Evolutionary conservation across 2,888 invertebrate species (phyloP).

Genomic region (Myopa testacea): DNA sequence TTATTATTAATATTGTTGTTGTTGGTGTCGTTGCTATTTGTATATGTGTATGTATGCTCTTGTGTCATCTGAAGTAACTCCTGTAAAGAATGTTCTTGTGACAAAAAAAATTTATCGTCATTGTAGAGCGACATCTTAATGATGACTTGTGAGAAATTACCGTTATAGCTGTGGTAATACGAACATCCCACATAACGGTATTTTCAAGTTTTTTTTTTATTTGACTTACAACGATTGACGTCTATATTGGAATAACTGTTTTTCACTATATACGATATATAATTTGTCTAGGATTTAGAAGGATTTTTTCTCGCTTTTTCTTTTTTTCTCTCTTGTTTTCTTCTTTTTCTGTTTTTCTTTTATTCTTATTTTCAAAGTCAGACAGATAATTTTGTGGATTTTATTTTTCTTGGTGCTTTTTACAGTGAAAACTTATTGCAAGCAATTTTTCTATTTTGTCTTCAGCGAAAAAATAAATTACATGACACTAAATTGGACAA

Average conservation of each 20-base stretch:
- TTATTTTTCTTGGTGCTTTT: no score
- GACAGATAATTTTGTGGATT: no score
- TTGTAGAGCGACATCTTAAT: not conserved
- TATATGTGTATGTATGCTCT: not conserved
- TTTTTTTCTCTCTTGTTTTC: no score
- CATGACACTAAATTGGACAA: no score
- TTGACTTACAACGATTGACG: conserved; percentile 22
- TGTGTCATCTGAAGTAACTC: conserved; percentile 11
- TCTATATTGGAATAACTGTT: not conserved
- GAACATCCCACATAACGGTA: not conserved
- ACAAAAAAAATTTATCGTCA: not conserved
- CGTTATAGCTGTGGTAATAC: conserved; percentile 30
- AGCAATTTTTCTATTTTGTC: no score
- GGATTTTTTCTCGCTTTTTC: no score
- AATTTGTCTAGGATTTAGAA: no score
- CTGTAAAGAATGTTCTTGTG: not conserved
- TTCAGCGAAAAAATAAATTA: no score
- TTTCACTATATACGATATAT: no score
- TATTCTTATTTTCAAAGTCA: no score
- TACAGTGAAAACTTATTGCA: no score
- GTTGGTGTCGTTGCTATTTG: not conserved
- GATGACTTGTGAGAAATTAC: conserved; percentile 35
- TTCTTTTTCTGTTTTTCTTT: no score
- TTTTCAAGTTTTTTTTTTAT: conserved; percentile 1
- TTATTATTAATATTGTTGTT: not conserved